Percentiles rank a stretch among this genome's conserved stretches.
phyloP scores from a whole-genome alignment of 2,113 vertebrate species.

The Opisthocomus hoazin region DNA sequence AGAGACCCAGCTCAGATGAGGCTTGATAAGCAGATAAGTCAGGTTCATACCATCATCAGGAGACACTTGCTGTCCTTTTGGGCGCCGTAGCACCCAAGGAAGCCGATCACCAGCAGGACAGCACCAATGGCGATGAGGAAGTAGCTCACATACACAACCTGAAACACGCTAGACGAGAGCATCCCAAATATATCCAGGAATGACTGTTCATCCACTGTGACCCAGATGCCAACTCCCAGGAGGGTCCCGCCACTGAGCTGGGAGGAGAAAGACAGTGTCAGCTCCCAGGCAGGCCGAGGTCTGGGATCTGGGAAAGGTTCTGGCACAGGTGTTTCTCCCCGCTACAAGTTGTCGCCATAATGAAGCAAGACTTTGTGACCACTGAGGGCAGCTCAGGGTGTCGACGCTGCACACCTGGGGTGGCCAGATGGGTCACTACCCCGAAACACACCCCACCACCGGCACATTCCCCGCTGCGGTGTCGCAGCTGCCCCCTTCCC shows the following conservation, averaged over 20 bases:
- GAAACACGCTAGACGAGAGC: conserved; percentile 56
- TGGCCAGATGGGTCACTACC: rapidly evolving
- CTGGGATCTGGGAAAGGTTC: not conserved
- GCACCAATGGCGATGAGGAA: conserved; percentile 81
- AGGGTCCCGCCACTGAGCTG: conserved; percentile 81
- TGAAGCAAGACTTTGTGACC: not conserved
- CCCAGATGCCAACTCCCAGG: conserved; percentile 86
- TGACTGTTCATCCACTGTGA: conserved; percentile 71
- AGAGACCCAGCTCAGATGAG: not conserved
- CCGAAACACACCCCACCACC: not conserved
- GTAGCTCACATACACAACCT: conserved; percentile 81
- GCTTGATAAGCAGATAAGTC: not conserved
- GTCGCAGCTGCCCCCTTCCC: not conserved
- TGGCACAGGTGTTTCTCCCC: not conserved
- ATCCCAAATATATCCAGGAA: conserved; percentile 77
- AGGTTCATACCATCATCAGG: conserved; percentile 81
- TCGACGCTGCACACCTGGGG: not conserved
- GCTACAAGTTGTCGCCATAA: rapidly evolving
- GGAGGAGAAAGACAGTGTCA: not conserved
- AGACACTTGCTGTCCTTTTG: conserved; percentile 88
- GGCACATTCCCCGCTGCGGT: not conserved
- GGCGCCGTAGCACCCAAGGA: conserved; percentile 84
- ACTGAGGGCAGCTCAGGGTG: not conserved
- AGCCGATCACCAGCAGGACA: conserved; percentile 78
- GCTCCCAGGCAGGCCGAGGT: not conserved